phyloP scores from a whole-genome alignment of 2,113 vertebrate species.

The Acinonyx jubatus region DNA sequence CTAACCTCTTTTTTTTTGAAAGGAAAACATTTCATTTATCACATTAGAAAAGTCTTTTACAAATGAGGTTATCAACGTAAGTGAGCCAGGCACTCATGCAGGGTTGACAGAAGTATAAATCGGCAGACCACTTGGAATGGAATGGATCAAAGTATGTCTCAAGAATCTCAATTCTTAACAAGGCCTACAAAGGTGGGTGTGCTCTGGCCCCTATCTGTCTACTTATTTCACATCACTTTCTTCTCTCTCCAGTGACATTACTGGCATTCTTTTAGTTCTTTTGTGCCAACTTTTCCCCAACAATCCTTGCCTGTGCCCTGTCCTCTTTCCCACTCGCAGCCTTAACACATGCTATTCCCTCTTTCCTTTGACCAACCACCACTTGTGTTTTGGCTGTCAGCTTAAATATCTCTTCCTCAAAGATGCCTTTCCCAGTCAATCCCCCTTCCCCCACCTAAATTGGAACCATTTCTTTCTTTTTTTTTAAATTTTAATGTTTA shows the following conservation, averaged over 20 bases:
- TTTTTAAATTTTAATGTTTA: too few species aligned
- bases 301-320: not conserved
- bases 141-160: not conserved
- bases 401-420: not conserved
- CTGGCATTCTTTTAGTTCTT: not conserved
- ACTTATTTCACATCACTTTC: not conserved
- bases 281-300: not conserved
- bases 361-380: not conserved
- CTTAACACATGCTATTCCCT: not conserved
- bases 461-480: too few species aligned
- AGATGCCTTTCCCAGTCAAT: not conserved
- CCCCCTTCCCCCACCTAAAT: not conserved
- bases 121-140: not conserved
- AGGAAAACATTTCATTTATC: constrained; percentile 13
- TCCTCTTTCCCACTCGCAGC: not conserved
- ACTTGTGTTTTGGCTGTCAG: not conserved
- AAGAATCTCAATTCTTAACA: not conserved
- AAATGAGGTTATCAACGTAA: not conserved
- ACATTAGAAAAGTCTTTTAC: not conserved
- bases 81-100: not conserved
- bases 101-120: not conserved
- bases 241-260: not conserved
- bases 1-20: not conserved
- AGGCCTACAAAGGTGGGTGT: not conserved
- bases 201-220: not conserved